Evolutionary conservation across 2,113 vertebrate species (phyloP).

Genomic region (Phycodurus eques): DNA sequence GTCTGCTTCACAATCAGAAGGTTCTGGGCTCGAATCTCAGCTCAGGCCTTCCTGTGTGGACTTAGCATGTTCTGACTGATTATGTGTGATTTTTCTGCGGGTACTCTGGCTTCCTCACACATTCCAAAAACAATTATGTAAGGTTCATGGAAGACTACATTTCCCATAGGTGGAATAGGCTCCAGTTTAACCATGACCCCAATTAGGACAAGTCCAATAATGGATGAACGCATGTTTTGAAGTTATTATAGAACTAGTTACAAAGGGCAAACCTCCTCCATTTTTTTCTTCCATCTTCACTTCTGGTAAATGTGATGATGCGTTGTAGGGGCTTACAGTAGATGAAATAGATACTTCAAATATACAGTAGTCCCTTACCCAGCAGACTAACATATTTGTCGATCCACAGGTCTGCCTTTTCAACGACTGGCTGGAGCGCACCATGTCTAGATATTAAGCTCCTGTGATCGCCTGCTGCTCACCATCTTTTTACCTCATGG

Average conservation of each 20-base stretch:
- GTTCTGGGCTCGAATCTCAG: no score
- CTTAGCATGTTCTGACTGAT: no score
- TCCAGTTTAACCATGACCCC: no score
- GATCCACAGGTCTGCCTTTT: constrained; percentile 61
- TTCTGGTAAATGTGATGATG: neutral
- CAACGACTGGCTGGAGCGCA: constrained; percentile 48
- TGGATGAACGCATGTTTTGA: neutral
- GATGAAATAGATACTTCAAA: neutral
- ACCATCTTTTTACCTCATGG: neutral
- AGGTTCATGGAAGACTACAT: no score
- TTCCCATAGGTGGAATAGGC: no score
- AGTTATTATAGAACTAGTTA: neutral
- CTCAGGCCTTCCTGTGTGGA: no score
- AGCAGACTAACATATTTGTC: neutral
- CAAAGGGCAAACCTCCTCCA: neutral
- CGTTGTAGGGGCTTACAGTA: neutral
- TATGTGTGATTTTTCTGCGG: no score
- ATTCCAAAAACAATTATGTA: no score
- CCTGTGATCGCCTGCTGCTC: neutral
- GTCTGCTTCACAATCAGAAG: neutral
- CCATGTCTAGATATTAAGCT: constrained; percentile 56
- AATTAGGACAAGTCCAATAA: no score
- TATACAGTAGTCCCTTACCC: neutral
- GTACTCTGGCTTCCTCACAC: no score
- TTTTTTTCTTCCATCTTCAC: neutral